A percentile compares a stretch with the other conserved stretches of the same genome.
phyloP scores from a whole-genome alignment of 2,797 vertebrate genomes.

The Danio tinwini region DNA sequence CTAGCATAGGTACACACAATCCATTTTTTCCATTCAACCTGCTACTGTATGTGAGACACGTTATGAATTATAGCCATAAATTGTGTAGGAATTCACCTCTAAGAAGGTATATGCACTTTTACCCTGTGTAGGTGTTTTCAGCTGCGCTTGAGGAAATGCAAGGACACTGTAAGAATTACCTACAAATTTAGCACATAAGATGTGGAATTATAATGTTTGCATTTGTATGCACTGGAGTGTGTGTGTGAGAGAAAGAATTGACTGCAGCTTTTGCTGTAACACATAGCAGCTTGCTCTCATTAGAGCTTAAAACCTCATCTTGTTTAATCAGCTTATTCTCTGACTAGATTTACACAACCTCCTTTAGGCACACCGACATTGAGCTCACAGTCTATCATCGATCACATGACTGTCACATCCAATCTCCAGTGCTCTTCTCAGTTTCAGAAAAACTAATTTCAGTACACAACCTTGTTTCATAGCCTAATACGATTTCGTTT shows the following conservation, averaged over 20 bases:
- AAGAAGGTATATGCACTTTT: background rate
- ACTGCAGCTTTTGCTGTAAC: constrained; percentile 63
- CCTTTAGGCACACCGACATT: constrained; percentile 50
- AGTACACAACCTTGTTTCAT: background rate
- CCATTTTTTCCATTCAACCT: background rate
- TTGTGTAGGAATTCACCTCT: background rate
- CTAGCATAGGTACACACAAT: background rate
- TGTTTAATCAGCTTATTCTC: constrained; percentile 70
- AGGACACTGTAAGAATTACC: background rate
- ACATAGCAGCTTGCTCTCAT: constrained; percentile 67
- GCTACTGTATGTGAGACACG: background rate
- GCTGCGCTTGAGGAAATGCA: background rate
- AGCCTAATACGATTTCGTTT: background rate
- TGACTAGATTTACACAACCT: constrained; percentile 64
- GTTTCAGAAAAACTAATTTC: background rate
- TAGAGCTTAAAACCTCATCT: constrained; percentile 71
- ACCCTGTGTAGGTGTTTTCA: background rate
- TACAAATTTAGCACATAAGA: background rate
- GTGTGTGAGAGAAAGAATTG: constrained; percentile 50
- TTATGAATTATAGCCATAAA: constrained; percentile 5
- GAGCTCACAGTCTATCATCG: constrained; percentile 28
- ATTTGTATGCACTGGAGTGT: background rate
- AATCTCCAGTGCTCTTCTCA: background rate
- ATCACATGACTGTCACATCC: constrained; percentile 17
- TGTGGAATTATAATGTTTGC: background rate